Evolutionary conservation across 1,140 invertebrate species (phyloP).

Genomic region (Vanessa tameamea): DNA sequence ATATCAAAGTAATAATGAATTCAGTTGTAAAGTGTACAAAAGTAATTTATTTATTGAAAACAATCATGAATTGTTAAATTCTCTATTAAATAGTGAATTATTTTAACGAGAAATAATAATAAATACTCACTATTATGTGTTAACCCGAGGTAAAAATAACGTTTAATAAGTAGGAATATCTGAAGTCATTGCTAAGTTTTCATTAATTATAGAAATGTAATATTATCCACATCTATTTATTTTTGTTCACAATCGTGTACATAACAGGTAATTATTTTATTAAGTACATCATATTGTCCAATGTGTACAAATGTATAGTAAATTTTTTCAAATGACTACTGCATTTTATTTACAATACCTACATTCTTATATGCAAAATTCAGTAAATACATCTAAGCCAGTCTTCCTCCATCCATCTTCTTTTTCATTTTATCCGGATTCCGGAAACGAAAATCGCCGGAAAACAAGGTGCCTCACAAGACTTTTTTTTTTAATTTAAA

Average conservation of each 20-base stretch:
- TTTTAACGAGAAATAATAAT: slow-evolving; percentile 35
- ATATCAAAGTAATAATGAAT: slow-evolving; percentile 5
- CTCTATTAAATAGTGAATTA: slow-evolving; percentile 63
- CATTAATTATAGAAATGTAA: slow-evolving; percentile 63
- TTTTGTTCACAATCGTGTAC: slow-evolving; percentile 67
- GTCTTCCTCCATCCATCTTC: too few species aligned
- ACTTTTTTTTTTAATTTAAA: too few species aligned
- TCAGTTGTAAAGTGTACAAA: slow-evolving; percentile 36
- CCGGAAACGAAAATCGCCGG: too few species aligned
- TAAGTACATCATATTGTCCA: slow-evolving; percentile 71
- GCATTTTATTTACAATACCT: slow-evolving; percentile 39
- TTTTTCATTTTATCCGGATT: too few species aligned
- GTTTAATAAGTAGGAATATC: slow-evolving; percentile 40
- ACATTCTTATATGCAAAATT: neutral
- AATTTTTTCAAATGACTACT: slow-evolving; percentile 54
- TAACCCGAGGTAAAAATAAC: slow-evolving; percentile 52
- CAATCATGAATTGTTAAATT: slow-evolving; percentile 40
- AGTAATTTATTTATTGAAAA: slow-evolving; percentile 42
- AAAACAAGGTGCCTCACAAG: too few species aligned
- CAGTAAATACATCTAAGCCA: too few species aligned
- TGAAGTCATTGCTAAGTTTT: slow-evolving; percentile 59
- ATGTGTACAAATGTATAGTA: slow-evolving; percentile 79
- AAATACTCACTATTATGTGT: slow-evolving; percentile 65
- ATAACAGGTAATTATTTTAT: slow-evolving; percentile 60
- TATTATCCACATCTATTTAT: slow-evolving; percentile 72